phyloP scores from a whole-genome alignment of 1,140 invertebrate genomes.

The Papilio glaucus region DNA sequence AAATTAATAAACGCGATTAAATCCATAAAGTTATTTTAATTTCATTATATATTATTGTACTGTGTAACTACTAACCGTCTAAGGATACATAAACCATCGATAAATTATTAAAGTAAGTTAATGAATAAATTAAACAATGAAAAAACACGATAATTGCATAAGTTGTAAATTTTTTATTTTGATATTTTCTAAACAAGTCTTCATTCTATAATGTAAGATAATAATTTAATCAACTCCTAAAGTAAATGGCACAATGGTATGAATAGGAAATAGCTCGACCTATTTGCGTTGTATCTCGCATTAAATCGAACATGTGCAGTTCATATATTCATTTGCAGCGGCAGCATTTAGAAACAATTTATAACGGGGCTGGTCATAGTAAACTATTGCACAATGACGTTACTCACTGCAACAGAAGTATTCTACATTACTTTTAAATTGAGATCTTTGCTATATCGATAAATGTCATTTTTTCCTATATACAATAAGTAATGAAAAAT shows the following conservation, averaged over 20 bases:
- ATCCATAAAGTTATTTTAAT: too few species aligned
- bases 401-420: slow-evolving; percentile 22
- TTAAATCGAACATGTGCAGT: slow-evolving; percentile 35
- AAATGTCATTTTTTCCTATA: too few species aligned
- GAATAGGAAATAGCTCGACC: slow-evolving; percentile 31
- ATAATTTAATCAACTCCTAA: slow-evolving; percentile 19
- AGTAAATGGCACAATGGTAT: background rate
- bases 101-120: too few species aligned
- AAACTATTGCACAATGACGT: slow-evolving; percentile 24
- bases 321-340: slow-evolving; percentile 35
- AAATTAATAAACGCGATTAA: too few species aligned
- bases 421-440: slow-evolving; percentile 24
- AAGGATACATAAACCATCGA: too few species aligned
- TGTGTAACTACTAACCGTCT: too few species aligned
- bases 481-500: too few species aligned
- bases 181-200: background rate
- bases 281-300: slow-evolving; percentile 34
- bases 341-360: slow-evolving; percentile 35
- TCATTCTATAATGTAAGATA: background rate
- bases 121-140: too few species aligned
- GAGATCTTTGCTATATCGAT: slow-evolving; percentile 17
- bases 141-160: too few species aligned
- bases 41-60: too few species aligned
- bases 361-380: slow-evolving; percentile 22
- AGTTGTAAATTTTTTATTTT: too few species aligned